Evolutionary conservation across 2,113 vertebrate genomes (phyloP), one percentile per base, ranked within the genome.

Genomic region (Halcyon senegalensis): DNA sequence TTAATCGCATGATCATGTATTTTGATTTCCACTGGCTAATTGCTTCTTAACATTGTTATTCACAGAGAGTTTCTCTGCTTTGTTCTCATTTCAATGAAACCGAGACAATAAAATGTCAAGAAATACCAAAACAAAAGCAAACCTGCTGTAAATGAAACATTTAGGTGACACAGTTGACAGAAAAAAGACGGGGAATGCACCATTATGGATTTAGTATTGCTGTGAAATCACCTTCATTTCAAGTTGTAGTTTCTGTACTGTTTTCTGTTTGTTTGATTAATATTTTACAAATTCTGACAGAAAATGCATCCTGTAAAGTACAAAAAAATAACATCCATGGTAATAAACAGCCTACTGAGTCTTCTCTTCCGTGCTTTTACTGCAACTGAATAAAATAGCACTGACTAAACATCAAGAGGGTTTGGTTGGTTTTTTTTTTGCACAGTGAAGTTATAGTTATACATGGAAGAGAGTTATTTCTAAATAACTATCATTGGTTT

Each of bases 241-340:
- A 91, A 91, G 84, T 89, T 87, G 92, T 89, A 92, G 73, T 93
- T 97, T 94, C 94, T 95, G 84, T 92, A 24, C 90, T 90, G 89
- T 96, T 93, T 95, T 60, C 96, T 87, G 83, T 89, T 96, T 97
- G 95, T 96, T 95, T 96, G 95, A 96, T 96, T 95, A 96, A 96
- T 97, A 97, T 97, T 94, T 96, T 94, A 96, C 96, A 94, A 96
- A 93, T 90, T 90, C 83, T 96, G 96, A 93, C 92, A 96, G 95
- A 81, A 96, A 94, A 95, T 62, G 74, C 77, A 91, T 79, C 84
- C 96, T 95, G 88, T 92, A 96, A 94, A 96, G 80, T 72, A 94
- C 83, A 95, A 89, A 96, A 96, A 92, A 91, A 72, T 64, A 93
- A 95, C 95, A 96, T 87, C 87, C 62, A 39, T 21, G 31, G 64